These are phyloP conservation scores for Caiman crocodilus DNA, from an alignment of 2,797 vertebrate species.

Conservation along the genomic window DNA sequence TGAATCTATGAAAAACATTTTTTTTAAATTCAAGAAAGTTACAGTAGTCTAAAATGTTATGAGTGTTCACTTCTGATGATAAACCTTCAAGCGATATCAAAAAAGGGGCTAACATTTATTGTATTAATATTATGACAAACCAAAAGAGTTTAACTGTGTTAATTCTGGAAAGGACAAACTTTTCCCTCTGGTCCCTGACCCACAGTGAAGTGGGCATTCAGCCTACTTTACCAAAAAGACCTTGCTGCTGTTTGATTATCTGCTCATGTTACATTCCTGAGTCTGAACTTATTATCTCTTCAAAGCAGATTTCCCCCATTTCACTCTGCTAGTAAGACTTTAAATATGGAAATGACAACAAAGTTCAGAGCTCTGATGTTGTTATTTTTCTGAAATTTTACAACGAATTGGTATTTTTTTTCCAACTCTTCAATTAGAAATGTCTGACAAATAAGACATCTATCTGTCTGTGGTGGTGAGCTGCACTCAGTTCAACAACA, in stretches of 20 bases:
- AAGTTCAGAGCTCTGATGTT: background rate
- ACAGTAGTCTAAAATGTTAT: background rate
- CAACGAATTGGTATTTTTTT: background rate
- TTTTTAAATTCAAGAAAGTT: too few relatives aligned
- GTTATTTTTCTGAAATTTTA: constrained; percentile 26
- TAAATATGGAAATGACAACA: constrained; percentile 16
- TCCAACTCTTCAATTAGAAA: background rate
- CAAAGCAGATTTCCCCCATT: constrained; percentile 16
- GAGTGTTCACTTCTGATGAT: background rate
- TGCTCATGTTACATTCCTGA: background rate
- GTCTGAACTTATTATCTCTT: background rate
- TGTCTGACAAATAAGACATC: constrained; percentile 22
- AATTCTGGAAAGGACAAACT: background rate
- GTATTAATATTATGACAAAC: background rate
- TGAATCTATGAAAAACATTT: too few relatives aligned
- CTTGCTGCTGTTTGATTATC: constrained; percentile 5
- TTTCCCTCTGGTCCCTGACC: background rate
- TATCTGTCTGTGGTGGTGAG: constrained; percentile 33
- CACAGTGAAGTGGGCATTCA: background rate
- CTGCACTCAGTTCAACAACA: background rate
- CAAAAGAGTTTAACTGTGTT: background rate
- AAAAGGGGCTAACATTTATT: background rate
- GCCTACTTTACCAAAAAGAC: background rate
- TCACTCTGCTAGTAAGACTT: constrained; percentile 3
- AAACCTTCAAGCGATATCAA: background rate